Evolutionary conservation across 2,113 vertebrate genomes (phyloP), one percentile per base, ranked within the genome.

Genomic region (Terrapene triunguis): DNA sequence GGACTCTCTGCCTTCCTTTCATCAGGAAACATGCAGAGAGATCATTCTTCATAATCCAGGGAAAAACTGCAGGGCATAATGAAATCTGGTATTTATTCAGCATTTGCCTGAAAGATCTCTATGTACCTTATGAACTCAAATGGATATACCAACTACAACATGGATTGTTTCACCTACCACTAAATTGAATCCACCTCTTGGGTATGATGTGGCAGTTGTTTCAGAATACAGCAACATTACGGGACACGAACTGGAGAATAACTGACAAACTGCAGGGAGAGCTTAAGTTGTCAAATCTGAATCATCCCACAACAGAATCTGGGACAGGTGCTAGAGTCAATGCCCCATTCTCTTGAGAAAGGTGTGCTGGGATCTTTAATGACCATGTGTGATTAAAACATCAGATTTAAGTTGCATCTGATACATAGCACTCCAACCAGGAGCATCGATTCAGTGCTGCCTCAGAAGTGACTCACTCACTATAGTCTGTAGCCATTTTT

Each of bases 391-490:
- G 59, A 93, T 92, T 91, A 90, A 89, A 87, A 95, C 19, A 74
- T 57, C 80, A 79, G 47, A 55, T 97, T 78, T 89, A 91, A 95
- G 44, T 97, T 96, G 97, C 93, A 94, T 87, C 93, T 50, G 89
- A 93, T 25, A 59, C 54, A 93, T 0, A 1, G 74, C 32, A 16
- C 85, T 94, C 79, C 69, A 59, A 93, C 88, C 80, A 80, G 89
- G 94, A 95, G 51, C 82, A 92, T 59, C 96, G 94, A 92, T 44
- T 96, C 92, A 91, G 82, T 82, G 57, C 35, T 72, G 42, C 42
- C 17, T 53, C n/a, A 96, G 22, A 72, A 93, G 92, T 96, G 95
- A 97, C 94, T 96, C 92, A 93, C 84, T 97, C 96, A 84, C 87
- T 95, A 88, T 72, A 95, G 95, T 86, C 74, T 88, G 94, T 21